Evolutionary conservation across 1,140 invertebrate species (phyloP), one percentile per base, ranked within the genome.

Genomic region (Gryon sp.): DNA sequence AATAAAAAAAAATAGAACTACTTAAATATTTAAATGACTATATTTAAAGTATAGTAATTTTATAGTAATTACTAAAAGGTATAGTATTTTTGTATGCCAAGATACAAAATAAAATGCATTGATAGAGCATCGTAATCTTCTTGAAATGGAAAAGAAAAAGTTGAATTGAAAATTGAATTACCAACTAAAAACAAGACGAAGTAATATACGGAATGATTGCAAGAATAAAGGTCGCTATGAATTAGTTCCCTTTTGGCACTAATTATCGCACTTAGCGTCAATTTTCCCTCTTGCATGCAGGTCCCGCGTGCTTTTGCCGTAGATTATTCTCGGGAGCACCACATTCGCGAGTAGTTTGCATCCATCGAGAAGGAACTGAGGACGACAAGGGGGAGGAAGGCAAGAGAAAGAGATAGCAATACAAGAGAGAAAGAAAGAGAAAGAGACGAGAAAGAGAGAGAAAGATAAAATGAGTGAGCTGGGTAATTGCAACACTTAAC

Each of bases 401-500:
- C n/a, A n/a, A n/a, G n/a, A n/a, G n/a, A n/a, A n/a, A n/a, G n/a
- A n/a, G n/a, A n/a, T n/a, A n/a, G n/a, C n/a, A n/a, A n/a, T n/a
- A n/a, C n/a, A n/a, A n/a, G n/a, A n/a, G n/a, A n/a, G n/a, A n/a
- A n/a, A n/a, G n/a, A n/a, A n/a, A n/a, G n/a, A n/a, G n/a, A n/a
- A n/a, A n/a, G n/a, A n/a, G n/a, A n/a, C 9, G 41, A 28, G 38
- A 26, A 0, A 0, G 36, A 32, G 16, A 16, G 41, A 48, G 32
- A 50, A 50, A 24, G 45, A 69, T 34, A 34, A 41, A 55, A 40
- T 48, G 62, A 63, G 65, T 53, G 68, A 79, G 60, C 65, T 53
- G 66, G 82, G 78, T 86, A 86, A 87, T 87, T 87, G 84, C 84
- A 78, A 82, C 78, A 82, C 82, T 87, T 80, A 66, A 86, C 63